Conservation (phyloP, 2,797 vertebrate species). For the Myiothlypis chrysogaster region DNA sequence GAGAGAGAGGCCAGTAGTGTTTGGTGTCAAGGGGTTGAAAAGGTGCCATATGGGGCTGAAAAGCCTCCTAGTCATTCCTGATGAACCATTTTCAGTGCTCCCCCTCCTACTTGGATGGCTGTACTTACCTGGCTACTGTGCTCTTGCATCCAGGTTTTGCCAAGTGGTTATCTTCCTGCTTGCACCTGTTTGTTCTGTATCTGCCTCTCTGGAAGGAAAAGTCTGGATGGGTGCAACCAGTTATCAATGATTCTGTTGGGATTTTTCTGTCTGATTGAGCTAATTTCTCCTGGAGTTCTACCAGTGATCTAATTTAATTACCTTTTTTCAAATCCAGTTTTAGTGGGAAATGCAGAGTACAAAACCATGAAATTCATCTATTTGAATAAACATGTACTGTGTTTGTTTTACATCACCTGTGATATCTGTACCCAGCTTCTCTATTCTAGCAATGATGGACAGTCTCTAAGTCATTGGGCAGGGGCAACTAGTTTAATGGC, state of each 20-base stretch:
- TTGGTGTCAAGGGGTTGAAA: conserved; percentile 44
- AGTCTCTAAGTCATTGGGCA: not conserved
- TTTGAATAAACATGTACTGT: not conserved
- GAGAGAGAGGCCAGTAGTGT: not conserved
- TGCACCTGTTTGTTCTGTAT: conserved; percentile 5
- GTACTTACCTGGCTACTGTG: conserved; percentile 8
- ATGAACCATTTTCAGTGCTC: conserved; percentile 26
- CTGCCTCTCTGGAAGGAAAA: not conserved
- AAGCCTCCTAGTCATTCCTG: conserved; percentile 25
- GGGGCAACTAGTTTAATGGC: not conserved
- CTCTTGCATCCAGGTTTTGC: conserved; percentile 3
- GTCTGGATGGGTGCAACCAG: not conserved
- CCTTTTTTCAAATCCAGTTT: not conserved
- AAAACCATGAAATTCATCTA: not conserved
- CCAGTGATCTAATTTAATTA: not conserved
- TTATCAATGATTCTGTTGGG: not conserved
- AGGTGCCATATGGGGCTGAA: conserved; percentile 19
- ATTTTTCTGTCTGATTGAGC: not conserved
- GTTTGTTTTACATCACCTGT: not conserved
- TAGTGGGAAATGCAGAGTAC: not conserved
- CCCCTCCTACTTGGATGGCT: not conserved
- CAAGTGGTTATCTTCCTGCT: not conserved
- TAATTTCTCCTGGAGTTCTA: conserved; percentile 15
- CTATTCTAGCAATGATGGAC: not conserved
- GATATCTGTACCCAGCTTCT: not conserved